A percentile compares a stretch with the other conserved stretches of the same genome.
Conservation (phyloP, 35 echinoderm and acorn worm species). For the Patiria miniata region DNA sequence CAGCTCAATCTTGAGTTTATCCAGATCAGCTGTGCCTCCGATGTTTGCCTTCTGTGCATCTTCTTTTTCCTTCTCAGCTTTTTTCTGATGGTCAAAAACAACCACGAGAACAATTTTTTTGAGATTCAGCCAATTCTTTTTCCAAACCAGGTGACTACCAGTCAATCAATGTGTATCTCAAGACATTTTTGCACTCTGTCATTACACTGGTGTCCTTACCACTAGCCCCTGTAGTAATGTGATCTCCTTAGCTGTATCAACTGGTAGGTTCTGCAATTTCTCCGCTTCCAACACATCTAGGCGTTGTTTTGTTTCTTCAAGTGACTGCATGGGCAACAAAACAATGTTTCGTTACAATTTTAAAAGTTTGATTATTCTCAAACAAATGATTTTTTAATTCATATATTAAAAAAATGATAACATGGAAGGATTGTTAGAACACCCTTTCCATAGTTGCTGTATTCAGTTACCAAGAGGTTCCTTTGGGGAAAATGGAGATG, state of each 20-base stretch:
- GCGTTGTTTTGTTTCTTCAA: slow-evolving; percentile 72
- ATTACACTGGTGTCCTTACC: slow-evolving; percentile 39
- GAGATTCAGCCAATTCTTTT: too few species aligned
- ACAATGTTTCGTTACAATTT: too few species aligned
- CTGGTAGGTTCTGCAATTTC: slow-evolving; percentile 75
- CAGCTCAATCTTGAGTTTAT: slow-evolving; percentile 79
- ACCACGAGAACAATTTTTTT: too few species aligned
- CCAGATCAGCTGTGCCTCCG: slow-evolving; percentile 68
- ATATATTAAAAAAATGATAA: too few species aligned
- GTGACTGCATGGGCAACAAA: slow-evolving; percentile 30
- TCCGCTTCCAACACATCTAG: slow-evolving; percentile 88
- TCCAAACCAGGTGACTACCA: too few species aligned
- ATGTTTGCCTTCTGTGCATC: slow-evolving; percentile 64
- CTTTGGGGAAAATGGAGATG: too few species aligned
- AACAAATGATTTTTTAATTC: too few species aligned
- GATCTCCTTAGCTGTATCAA: slow-evolving; percentile 90
- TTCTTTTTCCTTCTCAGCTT: slow-evolving; percentile 65
- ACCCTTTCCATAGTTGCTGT: not conserved
- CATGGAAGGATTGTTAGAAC: too few species aligned
- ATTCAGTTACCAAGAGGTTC: too few species aligned
- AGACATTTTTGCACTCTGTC: too few species aligned
- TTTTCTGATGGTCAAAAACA: not conserved
- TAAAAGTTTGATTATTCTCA: too few species aligned
- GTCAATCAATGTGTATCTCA: too few species aligned
- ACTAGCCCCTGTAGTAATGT: slow-evolving; percentile 65